A percentile compares a stretch with the other conserved stretches of the same genome.
These are phyloP conservation scores for Cheiracanthium punctorium DNA, from an alignment of 2,888 invertebrate species.

Conservation along the genomic window DNA sequence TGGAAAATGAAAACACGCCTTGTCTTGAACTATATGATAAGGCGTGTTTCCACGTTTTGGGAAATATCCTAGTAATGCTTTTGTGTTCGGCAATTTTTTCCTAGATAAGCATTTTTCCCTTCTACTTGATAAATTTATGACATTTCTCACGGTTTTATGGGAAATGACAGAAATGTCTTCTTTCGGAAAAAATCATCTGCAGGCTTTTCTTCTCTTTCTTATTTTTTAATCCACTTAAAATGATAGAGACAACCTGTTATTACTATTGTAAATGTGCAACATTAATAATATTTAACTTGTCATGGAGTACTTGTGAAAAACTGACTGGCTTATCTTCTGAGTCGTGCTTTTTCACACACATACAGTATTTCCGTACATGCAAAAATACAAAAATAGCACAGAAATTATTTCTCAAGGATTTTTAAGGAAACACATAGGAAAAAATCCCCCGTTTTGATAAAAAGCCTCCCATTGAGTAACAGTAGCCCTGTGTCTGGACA, in stretches of 20 bases:
- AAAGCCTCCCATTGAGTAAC: constrained; percentile 36
- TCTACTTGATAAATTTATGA: too few relatives aligned
- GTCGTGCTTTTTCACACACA: background rate
- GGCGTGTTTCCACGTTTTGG: too few relatives aligned
- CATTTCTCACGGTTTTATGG: too few relatives aligned
- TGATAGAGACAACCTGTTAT: background rate
- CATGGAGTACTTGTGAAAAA: background rate
- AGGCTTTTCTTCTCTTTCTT: too few relatives aligned
- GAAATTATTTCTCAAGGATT: constrained; percentile 53
- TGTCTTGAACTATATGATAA: too few relatives aligned
- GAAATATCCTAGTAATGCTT: too few relatives aligned
- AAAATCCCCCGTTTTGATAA: constrained; percentile 53
- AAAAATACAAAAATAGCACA: constrained; percentile 1
- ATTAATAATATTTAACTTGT: constrained; percentile 17
- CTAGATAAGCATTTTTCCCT: too few relatives aligned
- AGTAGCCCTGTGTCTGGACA: constrained; percentile 39
- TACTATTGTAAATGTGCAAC: background rate
- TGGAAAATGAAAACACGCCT: too few relatives aligned
- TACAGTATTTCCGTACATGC: background rate
- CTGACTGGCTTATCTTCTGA: background rate
- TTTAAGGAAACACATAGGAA: constrained; percentile 37
- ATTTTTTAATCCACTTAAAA: background rate
- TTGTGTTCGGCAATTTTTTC: too few relatives aligned
- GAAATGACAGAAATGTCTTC: too few relatives aligned
- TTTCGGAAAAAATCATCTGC: too few relatives aligned